These are phyloP conservation scores for Palythoa heliodiscus DNA, from an alignment of 92 coral and sea anemone genomes.

Conservation along the genomic window DNA sequence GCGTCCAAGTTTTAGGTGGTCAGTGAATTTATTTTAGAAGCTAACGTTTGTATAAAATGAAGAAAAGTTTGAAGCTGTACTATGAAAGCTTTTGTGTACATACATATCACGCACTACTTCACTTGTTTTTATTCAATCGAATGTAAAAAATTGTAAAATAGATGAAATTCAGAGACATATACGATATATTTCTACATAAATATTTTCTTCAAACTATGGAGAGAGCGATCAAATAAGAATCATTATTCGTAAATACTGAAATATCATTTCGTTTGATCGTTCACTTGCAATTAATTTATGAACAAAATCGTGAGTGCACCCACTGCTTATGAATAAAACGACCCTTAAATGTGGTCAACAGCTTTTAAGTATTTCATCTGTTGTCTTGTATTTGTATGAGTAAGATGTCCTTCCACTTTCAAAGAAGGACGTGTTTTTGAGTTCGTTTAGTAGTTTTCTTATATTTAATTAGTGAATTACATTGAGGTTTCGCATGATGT, in stretches of 20 bases:
- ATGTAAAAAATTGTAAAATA: constrained; percentile 41
- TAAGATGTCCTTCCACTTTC: not conserved
- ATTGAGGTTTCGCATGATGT: constrained; percentile 5
- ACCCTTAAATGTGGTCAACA: constrained; percentile 19
- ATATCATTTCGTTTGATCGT: constrained; percentile 60
- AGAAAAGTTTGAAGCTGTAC: no score
- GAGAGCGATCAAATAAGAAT: constrained; percentile 16
- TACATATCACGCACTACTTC: not conserved
- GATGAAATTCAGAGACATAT: constrained; percentile 49
- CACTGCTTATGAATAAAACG: constrained; percentile 32
- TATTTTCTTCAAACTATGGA: constrained; percentile 52
- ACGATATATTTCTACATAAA: constrained; percentile 58
- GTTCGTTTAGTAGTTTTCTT: constrained; percentile 14
- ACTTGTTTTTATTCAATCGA: constrained; percentile 12
- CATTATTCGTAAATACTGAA: constrained; percentile 28
- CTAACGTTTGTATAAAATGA: not conserved
- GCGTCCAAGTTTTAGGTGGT: constrained; percentile 18
- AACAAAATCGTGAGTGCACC: constrained; percentile 36
- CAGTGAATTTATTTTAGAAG: constrained; percentile 5
- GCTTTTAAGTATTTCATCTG: not conserved
- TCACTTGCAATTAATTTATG: constrained; percentile 69
- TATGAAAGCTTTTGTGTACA: not conserved
- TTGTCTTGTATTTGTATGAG: not conserved
- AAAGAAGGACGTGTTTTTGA: not conserved
- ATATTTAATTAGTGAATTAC: constrained; percentile 42